Evolutionary conservation across 2,797 vertebrate genomes (phyloP).

Genomic region (Clarias pachynema): DNA sequence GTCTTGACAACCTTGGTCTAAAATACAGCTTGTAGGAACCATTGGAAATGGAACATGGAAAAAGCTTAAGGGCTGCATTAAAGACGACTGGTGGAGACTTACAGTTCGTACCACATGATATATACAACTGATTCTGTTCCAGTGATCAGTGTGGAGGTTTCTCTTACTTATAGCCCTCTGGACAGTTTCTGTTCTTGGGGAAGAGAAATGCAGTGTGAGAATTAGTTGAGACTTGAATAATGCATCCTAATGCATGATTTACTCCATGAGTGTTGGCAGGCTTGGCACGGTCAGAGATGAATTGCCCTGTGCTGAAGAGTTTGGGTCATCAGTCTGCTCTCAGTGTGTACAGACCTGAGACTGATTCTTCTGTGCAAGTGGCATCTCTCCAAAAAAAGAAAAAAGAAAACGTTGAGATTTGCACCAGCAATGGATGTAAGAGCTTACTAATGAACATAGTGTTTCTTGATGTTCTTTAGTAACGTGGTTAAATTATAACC

Average conservation of each 20-base stretch:
- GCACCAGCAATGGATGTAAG: no score
- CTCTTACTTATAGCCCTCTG: constrained; percentile 22
- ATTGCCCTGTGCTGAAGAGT: constrained; percentile 15
- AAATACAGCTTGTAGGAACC: not conserved
- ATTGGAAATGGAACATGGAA: not conserved
- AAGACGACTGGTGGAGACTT: not conserved
- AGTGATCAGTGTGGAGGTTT: not conserved
- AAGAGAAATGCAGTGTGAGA: constrained; percentile 43
- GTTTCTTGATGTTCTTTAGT: not conserved
- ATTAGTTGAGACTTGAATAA: constrained; percentile 45
- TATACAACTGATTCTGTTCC: not conserved
- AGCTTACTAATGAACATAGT: no score
- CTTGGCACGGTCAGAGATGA: constrained; percentile 36
- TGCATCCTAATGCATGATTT: constrained; percentile 41
- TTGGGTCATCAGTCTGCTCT: constrained; percentile 33
- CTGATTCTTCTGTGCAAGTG: not conserved
- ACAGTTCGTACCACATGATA: not conserved
- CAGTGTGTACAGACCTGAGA: not conserved
- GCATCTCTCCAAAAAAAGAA: not conserved
- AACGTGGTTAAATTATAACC: not conserved
- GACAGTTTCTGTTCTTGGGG: constrained; percentile 34
- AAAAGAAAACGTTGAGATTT: not conserved
- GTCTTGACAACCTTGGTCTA: not conserved
- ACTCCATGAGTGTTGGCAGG: constrained; percentile 34
- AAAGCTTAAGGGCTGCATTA: not conserved